Base-by-base conservation (phyloP, 1,140 invertebrate genomes). In the Akabosia matsudoensis region DNA sequence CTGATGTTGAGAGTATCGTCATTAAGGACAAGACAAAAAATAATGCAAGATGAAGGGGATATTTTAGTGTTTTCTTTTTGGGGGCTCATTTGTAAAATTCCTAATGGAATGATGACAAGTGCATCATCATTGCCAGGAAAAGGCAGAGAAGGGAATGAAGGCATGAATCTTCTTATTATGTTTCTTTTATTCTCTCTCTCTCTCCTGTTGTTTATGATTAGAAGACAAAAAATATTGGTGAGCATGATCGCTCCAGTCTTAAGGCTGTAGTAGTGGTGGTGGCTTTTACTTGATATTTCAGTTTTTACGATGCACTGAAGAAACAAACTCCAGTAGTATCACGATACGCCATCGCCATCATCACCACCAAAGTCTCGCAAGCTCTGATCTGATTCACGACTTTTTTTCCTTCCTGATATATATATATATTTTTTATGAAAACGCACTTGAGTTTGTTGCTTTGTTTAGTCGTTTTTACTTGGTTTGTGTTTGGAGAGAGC, bases 81-180 rank as follows among this genome's bases (percentile, higher is more conserved):
- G 37, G 37, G 37, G 7, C 61, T 67, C 61, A 67, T 67, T 67
- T 67, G 61, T 67, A 67, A n/a, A n/a, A 67, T 67, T 67, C 61
- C 22, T 67, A 67, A 67, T 67, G 61, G 61, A 67, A 67, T 67
- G 61, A 67, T 67, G 61, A 67, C 61, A 67, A 67, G 7, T 67
- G 61, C 61, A 67, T 67, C 61, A 67, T n/a, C n/a, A n/a, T n/a
- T n/a, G n/a, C n/a, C n/a, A 30, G 61, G 31, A 30, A 31, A 7
- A 67, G 30, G 24, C 26, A 28, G 31, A 67, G n/a, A 30, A 67
- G 37, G 37, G 30, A 67, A 31, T 30, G 31, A 30, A 7, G 31
- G 10, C 3, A 30, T 30, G 61, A 28, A 30, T 7, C 61, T 67
- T 10, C 13, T 22, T 67, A 13, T 67, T 22, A 7, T 67, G 10